phyloP scores from a whole-genome alignment of 1,140 invertebrate species.

The Geopemphigus sp. region DNA sequence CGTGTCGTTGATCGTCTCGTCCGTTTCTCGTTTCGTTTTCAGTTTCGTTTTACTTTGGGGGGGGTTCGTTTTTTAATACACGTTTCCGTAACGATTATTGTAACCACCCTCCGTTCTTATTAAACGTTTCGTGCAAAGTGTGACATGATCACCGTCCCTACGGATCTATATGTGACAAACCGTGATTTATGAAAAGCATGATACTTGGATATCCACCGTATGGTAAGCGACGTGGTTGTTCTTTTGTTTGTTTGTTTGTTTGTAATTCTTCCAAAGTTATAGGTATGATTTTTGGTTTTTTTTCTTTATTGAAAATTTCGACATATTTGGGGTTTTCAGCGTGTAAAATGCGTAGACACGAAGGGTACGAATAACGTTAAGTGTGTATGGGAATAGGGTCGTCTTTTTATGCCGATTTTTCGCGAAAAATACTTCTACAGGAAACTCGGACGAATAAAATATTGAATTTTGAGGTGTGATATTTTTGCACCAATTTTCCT shows the following conservation, averaged over 20 bases:
- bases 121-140: not conserved
- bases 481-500: constrained; percentile 4
- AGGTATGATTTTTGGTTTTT: too few species aligned
- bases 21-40: not conserved
- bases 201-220: constrained; percentile 49
- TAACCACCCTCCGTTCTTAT: not conserved
- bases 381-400: too few species aligned
- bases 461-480: not conserved
- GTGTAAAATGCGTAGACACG: too few species aligned
- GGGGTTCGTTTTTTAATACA: not conserved
- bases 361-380: not conserved
- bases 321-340: too few species aligned
- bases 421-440: not conserved
- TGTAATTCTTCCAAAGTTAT: too few species aligned
- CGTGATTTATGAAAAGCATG: constrained; percentile 41
- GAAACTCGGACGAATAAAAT: not conserved
- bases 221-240: constrained; percentile 15
- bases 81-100: not conserved
- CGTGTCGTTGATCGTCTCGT: not conserved
- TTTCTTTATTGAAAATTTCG: too few species aligned
- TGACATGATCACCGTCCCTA: not conserved
- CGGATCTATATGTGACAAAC: not conserved
- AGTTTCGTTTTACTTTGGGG: not conserved
- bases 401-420: not conserved
- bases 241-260: not conserved